Base-by-base conservation (phyloP, 64 coral and sea anemone species). In the Porites australiensis region DNA sequence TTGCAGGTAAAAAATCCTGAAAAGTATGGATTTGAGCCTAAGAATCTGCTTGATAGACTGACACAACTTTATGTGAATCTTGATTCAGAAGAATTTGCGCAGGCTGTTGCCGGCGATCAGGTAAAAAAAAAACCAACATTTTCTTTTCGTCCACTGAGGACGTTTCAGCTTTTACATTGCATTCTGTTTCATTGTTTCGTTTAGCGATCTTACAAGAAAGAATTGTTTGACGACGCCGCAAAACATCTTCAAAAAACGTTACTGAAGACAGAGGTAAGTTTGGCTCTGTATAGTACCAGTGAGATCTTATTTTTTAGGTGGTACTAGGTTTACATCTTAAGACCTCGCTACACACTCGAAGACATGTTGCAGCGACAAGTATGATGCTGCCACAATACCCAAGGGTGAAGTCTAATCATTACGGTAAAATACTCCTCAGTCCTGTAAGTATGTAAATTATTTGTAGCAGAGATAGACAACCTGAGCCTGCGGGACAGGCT, bases 1-100 rank as follows among this genome's bases (percentile, higher is more conserved):
- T 12, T 63, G 16, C 67, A 99, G 98, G 98, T 99, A 7, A 96
- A 99, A 79, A 94, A 79, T 73, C 98, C 98, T 18, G 98, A 99
- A 79, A 99, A 99, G 47, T 99, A 96, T 89, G 94, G 94, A 73
- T 99, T 99, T 81, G 89, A 99, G 79, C 98, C 98, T 6, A 99
- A 99, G 89, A 90, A 70, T 8, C 53, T 99, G 19, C 75, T 99
- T 13, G 92, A 99, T 59, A 82, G 91, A 77, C 51, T 99, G 4
- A 94, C 94, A 58, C 94, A 99, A 27, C 94, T 99, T 65, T 99
- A 99, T 55, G 77, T 99, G 15, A 92, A 99, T 69, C 85, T 99
- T 43, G 90, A 94, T 72, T 96, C 98, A 4, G 92, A 93, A 18
- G 88, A 94, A 50, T 99, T 99, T 91, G 89, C 92, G 16, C 81